These are phyloP conservation scores for Micropoecilia bifurca DNA, from an alignment of 2,797 vertebrate species.

Conservation along the genomic window DNA sequence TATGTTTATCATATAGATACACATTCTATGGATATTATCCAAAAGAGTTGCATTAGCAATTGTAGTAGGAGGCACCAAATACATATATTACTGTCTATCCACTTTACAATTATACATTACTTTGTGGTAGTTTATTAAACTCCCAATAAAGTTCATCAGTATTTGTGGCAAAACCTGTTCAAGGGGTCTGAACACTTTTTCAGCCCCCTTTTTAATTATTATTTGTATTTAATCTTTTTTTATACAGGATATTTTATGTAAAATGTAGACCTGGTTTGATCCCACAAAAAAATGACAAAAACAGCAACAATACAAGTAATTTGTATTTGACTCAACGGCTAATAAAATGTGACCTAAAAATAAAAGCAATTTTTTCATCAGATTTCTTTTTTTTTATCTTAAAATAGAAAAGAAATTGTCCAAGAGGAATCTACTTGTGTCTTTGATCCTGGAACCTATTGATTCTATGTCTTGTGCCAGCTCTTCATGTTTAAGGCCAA, in stretches of 20 bases:
- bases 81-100: not conserved
- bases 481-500: not conserved
- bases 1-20: too few relatives aligned
- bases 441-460: not conserved
- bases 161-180: not conserved
- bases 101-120: not conserved
- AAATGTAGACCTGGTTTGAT: not conserved
- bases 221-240: not conserved
- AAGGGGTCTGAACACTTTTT: not conserved
- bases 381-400: not conserved
- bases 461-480: not conserved
- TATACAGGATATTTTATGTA: not conserved
- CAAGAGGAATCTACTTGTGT: not conserved
- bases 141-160: not conserved
- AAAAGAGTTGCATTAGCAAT: too few relatives aligned
- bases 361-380: not conserved
- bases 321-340: not conserved
- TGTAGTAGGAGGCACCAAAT: not conserved
- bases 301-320: not conserved
- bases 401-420: not conserved
- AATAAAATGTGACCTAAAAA: not conserved
- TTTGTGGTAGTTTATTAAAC: not conserved
- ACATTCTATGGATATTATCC: too few relatives aligned
- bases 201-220: not conserved
- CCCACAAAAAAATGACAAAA: not conserved